A percentile compares a stretch with the other conserved stretches of the same genome.
These are phyloP conservation scores for Noctua janthe DNA, from an alignment of 2,888 invertebrate genomes.

Conservation along the genomic window DNA sequence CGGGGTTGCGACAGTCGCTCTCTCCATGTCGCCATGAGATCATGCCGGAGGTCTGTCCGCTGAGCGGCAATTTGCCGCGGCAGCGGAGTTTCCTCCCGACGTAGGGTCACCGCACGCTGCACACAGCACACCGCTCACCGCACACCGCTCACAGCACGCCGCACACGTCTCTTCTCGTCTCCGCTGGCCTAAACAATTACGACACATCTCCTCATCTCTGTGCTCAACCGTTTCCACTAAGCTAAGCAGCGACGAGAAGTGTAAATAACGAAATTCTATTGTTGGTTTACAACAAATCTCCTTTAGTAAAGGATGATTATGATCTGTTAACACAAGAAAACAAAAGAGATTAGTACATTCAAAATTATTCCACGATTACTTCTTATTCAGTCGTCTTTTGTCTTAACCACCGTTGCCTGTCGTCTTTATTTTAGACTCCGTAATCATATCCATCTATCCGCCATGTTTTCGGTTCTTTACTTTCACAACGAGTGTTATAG, in stretches of 20 bases:
- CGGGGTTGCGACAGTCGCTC: too few species aligned
- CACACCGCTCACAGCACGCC: neutral
- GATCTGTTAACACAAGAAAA: constrained; percentile 2
- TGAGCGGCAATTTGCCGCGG: too few species aligned
- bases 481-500: constrained; percentile 46
- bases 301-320: neutral
- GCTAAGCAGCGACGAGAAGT: neutral
- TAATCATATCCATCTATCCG: constrained; percentile 54
- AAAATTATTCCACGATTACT: neutral
- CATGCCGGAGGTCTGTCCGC: too few species aligned
- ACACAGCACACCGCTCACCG: neutral
- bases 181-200: too few species aligned
- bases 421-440: constrained; percentile 37
- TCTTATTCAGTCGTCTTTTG: constrained; percentile 31
- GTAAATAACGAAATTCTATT: neutral
- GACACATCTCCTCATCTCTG: too few species aligned
- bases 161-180: too few species aligned
- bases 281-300: neutral
- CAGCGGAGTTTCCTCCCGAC: too few species aligned
- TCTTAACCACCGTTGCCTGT: constrained; percentile 27
- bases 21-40: too few species aligned
- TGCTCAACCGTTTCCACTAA: too few species aligned
- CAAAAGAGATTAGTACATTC: neutral
- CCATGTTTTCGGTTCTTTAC: constrained; percentile 57
- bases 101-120: too few species aligned